phyloP scores from a whole-genome alignment of 2,113 vertebrate species.

The Procavia capensis region DNA sequence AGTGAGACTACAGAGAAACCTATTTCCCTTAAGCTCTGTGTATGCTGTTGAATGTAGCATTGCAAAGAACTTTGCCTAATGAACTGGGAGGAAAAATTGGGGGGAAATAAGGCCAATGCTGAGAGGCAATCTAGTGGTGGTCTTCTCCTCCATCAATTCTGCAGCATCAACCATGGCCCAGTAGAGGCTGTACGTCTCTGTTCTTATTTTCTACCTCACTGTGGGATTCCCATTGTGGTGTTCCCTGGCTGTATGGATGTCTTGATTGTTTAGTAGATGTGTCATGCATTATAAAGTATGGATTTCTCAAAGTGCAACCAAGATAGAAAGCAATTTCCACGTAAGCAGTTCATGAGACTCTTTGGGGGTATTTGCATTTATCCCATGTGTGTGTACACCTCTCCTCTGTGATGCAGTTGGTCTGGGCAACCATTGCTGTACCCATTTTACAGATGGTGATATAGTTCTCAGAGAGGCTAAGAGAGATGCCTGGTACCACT shows the following conservation, averaged over 20 bases:
- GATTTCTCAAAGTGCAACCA: background rate
- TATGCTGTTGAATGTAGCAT: background rate
- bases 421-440: accelerated
- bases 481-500: accelerated
- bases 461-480: too few species aligned
- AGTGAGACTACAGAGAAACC: background rate
- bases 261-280: background rate
- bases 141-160: background rate
- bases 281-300: background rate
- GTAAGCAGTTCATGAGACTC: too few species aligned
- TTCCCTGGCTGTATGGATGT: background rate
- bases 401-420: accelerated
- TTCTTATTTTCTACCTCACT: accelerated
- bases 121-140: accelerated
- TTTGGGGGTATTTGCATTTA: accelerated
- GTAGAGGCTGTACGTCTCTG: accelerated
- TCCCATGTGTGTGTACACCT: accelerated
- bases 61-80: background rate
- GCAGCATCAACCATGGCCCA: accelerated
- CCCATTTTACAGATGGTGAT: background rate
- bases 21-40: background rate
- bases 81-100: background rate
- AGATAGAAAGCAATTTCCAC: background rate
- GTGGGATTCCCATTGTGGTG: background rate
- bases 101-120: too few species aligned